Percentiles rank a stretch among this genome's conserved stretches.
Conservation (phyloP, 2,113 vertebrate genomes). For the Carettochelys insculpta region DNA sequence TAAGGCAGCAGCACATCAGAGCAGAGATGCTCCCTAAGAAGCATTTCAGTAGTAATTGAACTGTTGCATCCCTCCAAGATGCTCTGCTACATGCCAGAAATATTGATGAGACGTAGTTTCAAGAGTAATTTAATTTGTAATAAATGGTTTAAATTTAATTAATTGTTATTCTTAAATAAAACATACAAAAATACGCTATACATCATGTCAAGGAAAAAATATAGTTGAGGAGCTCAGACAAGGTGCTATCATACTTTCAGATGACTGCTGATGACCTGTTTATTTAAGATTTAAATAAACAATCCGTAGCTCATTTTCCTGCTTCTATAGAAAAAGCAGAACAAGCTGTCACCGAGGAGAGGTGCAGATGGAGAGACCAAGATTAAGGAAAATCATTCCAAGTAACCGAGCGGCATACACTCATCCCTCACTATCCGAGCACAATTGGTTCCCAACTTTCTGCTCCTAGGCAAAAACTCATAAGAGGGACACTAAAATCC, state of each 20-base stretch:
- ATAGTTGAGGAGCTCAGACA: not conserved
- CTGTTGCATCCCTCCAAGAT: not conserved
- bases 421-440: no score
- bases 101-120: not conserved
- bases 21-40: not conserved
- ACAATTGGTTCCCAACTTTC: no score
- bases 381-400: not conserved
- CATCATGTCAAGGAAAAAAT: not conserved
- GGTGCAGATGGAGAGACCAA: not conserved
- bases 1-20: constrained; percentile 30
- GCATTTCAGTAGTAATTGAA: not conserved
- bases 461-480: no score
- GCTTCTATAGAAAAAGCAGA: not conserved
- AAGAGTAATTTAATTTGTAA: not conserved
- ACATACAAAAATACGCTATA: not conserved
- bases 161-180: not conserved
- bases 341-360: not conserved
- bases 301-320: not conserved
- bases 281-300: not conserved
- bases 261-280: not conserved
- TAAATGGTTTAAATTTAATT: not conserved
- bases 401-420: not conserved
- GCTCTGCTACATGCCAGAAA: constrained; percentile 1
- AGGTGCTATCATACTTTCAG: not conserved
- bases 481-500: no score